Evolutionary conservation across 2,888 invertebrate genomes (phyloP).

Genomic region (Schrankia costaestrigalis): DNA sequence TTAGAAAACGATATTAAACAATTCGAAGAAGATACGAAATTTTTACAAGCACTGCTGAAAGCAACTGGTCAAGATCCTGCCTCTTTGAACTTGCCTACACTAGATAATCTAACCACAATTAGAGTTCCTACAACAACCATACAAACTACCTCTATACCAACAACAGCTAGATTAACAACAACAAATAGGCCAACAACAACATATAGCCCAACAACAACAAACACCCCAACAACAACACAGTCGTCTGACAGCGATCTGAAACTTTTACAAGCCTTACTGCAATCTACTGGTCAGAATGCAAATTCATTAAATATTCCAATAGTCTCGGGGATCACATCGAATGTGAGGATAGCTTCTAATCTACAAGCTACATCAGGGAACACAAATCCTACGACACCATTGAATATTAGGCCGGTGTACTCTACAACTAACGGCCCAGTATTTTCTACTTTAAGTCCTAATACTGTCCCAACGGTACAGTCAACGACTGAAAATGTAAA

Average conservation of each 20-base stretch:
- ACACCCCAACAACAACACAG: slow-evolving; percentile 42
- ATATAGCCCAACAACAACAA: slow-evolving; percentile 35
- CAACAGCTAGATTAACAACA: slow-evolving; percentile 32
- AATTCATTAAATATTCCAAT: slow-evolving; percentile 50
- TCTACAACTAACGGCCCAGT: slow-evolving; percentile 49
- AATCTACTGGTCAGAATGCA: slow-evolving; percentile 60
- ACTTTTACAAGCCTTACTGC: slow-evolving; percentile 67
- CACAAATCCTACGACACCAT: slow-evolving; percentile 62
- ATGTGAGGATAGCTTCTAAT: slow-evolving; percentile 67
- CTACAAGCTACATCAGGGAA: slow-evolving; percentile 59
- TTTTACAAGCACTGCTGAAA: slow-evolving; percentile 66
- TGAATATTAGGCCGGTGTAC: slow-evolving; percentile 60
- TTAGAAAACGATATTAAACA: slow-evolving; percentile 71
- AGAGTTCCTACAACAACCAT: slow-evolving; percentile 30
- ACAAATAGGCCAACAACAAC: slow-evolving; percentile 33
- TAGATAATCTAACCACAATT: slow-evolving; percentile 47
- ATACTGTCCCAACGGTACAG: slow-evolving; percentile 50
- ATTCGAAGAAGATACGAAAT: slow-evolving; percentile 71
- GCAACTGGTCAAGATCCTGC: slow-evolving; percentile 69
- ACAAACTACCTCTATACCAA: slow-evolving; percentile 33
- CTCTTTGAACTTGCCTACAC: slow-evolving; percentile 58
- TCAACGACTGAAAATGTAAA: slow-evolving; percentile 50
- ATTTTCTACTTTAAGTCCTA: slow-evolving; percentile 48
- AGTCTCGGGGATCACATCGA: slow-evolving; percentile 67
- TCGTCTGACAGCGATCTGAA: slow-evolving; percentile 58